These are phyloP conservation scores for Eulemur rufifrons DNA, from an alignment of 2,113 vertebrate genomes.

Conservation along the genomic window DNA sequence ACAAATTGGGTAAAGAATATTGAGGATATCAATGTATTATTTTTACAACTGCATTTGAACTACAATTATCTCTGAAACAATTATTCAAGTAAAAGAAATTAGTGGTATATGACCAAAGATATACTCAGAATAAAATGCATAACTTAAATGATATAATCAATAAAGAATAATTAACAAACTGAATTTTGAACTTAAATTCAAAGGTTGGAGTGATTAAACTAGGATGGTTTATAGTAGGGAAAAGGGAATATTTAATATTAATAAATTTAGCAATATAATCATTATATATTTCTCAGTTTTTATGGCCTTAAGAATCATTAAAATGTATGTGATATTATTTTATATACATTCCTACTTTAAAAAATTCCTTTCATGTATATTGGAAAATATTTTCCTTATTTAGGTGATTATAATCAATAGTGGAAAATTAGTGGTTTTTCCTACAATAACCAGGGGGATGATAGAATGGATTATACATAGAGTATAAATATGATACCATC, in stretches of 20 bases:
- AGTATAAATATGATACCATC: neutral
- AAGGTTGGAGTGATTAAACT: neutral
- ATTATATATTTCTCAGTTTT: neutral
- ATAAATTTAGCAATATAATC: neutral
- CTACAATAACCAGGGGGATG: neutral
- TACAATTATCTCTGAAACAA: neutral
- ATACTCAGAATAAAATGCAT: neutral
- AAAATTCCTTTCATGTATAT: neutral
- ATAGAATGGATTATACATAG: neutral
- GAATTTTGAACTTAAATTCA: neutral
- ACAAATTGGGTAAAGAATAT: neutral
- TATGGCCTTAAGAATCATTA: neutral
- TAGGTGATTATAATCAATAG: neutral
- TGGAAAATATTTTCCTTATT: neutral
- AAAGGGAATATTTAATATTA: neutral
- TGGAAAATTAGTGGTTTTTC: neutral
- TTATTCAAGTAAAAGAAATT: neutral
- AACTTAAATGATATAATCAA: neutral
- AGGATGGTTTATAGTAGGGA: neutral
- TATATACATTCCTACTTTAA: neutral
- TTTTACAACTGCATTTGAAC: neutral
- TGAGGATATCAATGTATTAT: neutral
- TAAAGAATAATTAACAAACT: neutral
- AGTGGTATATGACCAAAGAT: neutral
- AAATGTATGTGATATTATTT: neutral